Conservation (phyloP, 2,797 vertebrate genomes). For the Catharus ustulatus region DNA sequence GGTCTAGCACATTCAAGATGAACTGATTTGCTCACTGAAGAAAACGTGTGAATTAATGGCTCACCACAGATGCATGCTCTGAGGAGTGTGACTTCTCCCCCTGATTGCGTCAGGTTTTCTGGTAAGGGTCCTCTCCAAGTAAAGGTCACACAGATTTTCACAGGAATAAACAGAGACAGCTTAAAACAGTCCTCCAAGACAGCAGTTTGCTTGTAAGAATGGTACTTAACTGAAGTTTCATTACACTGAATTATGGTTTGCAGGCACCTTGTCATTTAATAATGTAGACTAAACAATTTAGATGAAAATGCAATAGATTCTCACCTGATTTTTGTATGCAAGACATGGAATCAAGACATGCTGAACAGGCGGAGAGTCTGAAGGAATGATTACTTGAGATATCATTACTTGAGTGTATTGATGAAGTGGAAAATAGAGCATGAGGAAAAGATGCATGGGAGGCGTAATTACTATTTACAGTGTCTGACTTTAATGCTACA, state of each 20-base stretch:
- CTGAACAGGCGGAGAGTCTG: background rate
- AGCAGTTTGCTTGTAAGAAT: background rate
- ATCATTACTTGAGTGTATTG: background rate
- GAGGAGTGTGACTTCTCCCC: background rate
- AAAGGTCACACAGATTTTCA: background rate
- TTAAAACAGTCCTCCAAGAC: background rate
- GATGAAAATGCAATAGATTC: background rate
- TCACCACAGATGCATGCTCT: background rate
- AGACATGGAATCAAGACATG: background rate
- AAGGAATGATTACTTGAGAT: background rate
- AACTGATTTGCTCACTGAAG: background rate
- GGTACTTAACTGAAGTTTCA: background rate
- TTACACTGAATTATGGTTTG: background rate
- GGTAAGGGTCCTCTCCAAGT: background rate
- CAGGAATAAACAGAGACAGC: background rate
- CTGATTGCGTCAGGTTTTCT: background rate
- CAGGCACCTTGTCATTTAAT: background rate
- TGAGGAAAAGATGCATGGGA: background rate
- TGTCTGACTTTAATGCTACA: background rate
- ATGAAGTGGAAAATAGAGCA: background rate
- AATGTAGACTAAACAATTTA: background rate
- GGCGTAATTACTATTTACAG: background rate
- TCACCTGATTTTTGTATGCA: background rate
- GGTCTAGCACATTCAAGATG: constrained; percentile 9
- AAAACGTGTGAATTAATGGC: background rate